Conservation (phyloP, 2,113 vertebrate species). For the Romanogobio albipinnatus region DNA sequence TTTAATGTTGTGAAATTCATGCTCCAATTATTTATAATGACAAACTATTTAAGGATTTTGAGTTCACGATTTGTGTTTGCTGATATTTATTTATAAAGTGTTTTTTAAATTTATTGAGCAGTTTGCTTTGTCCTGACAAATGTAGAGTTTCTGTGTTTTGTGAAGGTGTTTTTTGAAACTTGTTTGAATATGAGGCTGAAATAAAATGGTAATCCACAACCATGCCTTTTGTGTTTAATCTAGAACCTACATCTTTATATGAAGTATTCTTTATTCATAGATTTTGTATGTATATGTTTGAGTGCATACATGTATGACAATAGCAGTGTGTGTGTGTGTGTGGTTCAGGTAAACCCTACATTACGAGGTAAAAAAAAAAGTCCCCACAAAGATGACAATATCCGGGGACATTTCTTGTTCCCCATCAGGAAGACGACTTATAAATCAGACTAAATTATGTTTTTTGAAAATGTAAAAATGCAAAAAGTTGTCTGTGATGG, state of each 20-base stretch:
- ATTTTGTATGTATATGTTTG: not conserved
- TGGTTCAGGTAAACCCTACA: too few species aligned
- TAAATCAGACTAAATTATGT: too few species aligned
- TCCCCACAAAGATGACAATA: too few species aligned
- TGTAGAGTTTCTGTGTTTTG: constrained; percentile 16
- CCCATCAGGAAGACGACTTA: too few species aligned
- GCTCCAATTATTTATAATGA: constrained; percentile 21
- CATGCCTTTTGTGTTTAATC: constrained; percentile 6
- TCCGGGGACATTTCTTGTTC: too few species aligned
- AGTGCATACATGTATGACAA: not conserved
- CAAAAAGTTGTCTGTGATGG: too few species aligned
- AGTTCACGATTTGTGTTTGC: constrained; percentile 28
- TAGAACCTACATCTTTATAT: not conserved
- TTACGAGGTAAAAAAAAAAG: too few species aligned
- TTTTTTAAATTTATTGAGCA: not conserved
- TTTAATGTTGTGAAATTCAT: constrained; percentile 27
- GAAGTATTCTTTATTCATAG: not conserved
- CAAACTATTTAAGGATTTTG: constrained; percentile 19
- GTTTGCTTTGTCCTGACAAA: not conserved
- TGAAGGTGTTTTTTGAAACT: constrained; percentile 28
- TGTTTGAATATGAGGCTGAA: constrained; percentile 9
- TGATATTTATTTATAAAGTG: constrained; percentile 33
- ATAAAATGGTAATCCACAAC: constrained; percentile 17
- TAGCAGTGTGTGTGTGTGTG: not conserved
- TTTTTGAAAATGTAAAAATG: too few species aligned